Conservation (phyloP, 2,113 vertebrate species). For the Pitta sordida region DNA sequence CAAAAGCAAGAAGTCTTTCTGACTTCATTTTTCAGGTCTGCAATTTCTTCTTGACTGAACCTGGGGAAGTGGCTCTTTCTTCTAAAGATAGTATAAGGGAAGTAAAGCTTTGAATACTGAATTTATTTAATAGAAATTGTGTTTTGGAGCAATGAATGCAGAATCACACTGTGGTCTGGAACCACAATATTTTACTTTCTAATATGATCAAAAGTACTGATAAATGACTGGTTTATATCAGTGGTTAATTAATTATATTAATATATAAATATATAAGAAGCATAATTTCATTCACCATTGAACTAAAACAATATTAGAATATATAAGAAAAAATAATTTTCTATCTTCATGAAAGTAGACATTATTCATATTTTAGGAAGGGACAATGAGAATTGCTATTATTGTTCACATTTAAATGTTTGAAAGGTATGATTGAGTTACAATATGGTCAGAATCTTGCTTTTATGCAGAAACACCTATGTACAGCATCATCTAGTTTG, state of each 20-base stretch:
- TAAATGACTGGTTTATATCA: neutral
- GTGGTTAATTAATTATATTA: neutral
- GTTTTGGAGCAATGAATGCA: neutral
- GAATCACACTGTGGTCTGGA: neutral
- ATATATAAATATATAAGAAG: neutral
- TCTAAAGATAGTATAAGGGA: neutral
- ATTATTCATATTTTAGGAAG: neutral
- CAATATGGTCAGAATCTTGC: neutral
- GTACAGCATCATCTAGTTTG: neutral
- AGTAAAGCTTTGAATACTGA: neutral
- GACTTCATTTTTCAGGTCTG: neutral
- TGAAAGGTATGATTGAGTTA: neutral
- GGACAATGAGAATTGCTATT: neutral
- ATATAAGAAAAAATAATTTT: neutral
- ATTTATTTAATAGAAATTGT: neutral
- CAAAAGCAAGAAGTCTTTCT: neutral
- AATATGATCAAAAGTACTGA: neutral
- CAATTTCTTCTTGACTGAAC: neutral
- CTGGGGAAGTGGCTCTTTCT: neutral
- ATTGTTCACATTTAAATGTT: neutral
- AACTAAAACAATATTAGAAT: neutral
- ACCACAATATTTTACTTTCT: neutral
- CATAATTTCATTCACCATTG: neutral
- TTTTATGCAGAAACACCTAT: neutral
- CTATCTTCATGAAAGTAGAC: neutral